Conservation (phyloP, 2,797 vertebrate genomes). For the Tokudaia tokunoshimensis region DNA sequence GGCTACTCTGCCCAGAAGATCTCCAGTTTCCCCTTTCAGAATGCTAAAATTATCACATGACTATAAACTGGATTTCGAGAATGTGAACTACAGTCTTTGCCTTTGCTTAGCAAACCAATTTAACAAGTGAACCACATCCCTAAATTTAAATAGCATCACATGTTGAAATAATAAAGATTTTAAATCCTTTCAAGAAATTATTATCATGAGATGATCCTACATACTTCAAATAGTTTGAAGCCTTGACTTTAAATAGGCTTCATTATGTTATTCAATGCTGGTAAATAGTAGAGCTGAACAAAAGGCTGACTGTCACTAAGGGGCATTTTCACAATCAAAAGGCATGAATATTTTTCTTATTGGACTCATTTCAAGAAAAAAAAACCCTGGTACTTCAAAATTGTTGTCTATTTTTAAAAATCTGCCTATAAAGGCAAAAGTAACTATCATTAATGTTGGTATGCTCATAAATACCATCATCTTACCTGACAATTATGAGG, state of each 20-base stretch:
- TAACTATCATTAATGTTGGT: constrained; percentile 1
- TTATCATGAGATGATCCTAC: constrained; percentile 61
- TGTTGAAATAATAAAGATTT: constrained; percentile 76
- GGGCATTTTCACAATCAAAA: constrained; percentile 85
- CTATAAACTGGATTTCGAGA: background rate
- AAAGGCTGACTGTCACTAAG: constrained; percentile 80
- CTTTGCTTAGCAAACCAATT: background rate
- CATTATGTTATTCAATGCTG: constrained; percentile 80
- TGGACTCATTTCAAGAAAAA: constrained; percentile 79
- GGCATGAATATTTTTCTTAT: constrained; percentile 81
- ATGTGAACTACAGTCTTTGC: background rate
- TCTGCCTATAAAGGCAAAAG: constrained; percentile 55
- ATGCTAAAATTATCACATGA: background rate
- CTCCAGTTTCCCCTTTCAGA: background rate
- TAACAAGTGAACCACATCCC: background rate
- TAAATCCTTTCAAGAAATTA: constrained; percentile 74
- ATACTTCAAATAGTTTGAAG: constrained; percentile 76
- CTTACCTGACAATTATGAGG: constrained; percentile 29
- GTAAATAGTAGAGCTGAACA: constrained; percentile 68
- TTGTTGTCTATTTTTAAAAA: constrained; percentile 57
- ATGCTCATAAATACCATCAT: constrained; percentile 49
- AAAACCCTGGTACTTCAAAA: constrained; percentile 80
- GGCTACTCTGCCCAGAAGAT: background rate
- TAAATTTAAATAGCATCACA: constrained; percentile 7
- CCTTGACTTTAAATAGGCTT: constrained; percentile 76